Percentiles rank a stretch among this genome's conserved stretches.
Evolutionary conservation across 2,113 vertebrate genomes (phyloP).

Genomic region (Chinchilla lanigera): DNA sequence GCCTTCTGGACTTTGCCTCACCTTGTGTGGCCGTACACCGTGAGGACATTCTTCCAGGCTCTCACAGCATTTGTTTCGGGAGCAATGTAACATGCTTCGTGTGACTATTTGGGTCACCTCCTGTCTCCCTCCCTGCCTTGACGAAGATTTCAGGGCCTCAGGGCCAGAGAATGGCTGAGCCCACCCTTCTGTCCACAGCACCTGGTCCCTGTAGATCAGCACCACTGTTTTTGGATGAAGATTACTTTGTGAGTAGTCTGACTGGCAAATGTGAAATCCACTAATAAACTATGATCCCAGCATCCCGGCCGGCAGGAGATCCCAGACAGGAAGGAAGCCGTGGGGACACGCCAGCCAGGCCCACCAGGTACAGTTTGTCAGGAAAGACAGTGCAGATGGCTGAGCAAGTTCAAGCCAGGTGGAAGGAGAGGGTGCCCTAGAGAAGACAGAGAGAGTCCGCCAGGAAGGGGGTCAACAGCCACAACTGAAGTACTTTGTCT

Average conservation of each 20-base stretch:
- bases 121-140: not conserved
- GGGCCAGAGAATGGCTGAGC: not conserved
- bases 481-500: not conserved
- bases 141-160: not conserved
- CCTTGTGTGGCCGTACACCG: not conserved
- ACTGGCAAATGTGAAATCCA: not conserved
- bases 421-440: not conserved
- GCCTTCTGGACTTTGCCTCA: not conserved
- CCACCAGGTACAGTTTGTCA: not conserved
- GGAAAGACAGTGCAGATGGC: not conserved
- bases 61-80: not conserved
- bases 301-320: not conserved
- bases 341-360: not conserved
- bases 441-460: not conserved
- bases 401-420: not conserved
- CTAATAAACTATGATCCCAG: not conserved
- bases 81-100: not conserved
- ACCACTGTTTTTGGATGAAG: not conserved
- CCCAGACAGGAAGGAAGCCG: not conserved
- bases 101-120: not conserved
- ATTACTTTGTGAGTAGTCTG: not conserved
- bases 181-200: not conserved
- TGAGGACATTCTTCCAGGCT: not conserved
- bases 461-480: not conserved
- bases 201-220: not conserved